Percentiles rank a stretch among this genome's conserved stretches.
These are phyloP conservation scores for Dasyornis broadbenti DNA, from an alignment of 2,113 vertebrate genomes.

Conservation along the genomic window DNA sequence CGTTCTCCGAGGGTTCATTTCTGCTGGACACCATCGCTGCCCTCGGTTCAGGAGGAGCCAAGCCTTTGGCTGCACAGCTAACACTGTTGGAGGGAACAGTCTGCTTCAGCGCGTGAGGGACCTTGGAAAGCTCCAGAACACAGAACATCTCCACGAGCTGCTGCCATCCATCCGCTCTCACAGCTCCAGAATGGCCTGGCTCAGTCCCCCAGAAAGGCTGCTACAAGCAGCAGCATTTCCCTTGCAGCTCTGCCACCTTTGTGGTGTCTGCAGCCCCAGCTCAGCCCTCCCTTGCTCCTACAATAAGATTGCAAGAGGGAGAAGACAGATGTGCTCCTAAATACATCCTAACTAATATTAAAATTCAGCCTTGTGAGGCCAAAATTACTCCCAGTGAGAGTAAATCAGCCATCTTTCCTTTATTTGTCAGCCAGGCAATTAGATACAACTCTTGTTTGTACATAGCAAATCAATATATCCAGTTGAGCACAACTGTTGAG, in stretches of 20 bases:
- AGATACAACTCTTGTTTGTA: not conserved
- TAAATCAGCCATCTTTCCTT: not conserved
- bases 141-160: fast-evolving
- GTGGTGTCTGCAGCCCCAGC: not conserved
- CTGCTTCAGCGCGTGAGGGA: too few relatives aligned
- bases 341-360: not conserved
- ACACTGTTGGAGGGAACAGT: not conserved
- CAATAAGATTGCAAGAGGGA: not conserved
- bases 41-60: not conserved
- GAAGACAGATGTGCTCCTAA: not conserved
- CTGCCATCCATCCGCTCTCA: not conserved
- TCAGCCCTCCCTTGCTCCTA: not conserved
- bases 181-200: not conserved
- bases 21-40: not conserved
- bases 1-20: not conserved
- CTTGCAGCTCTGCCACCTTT: not conserved
- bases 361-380: not conserved
- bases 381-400: not conserved
- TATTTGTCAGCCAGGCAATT: not conserved
- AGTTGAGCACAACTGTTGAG: not conserved
- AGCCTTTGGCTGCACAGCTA: not conserved
- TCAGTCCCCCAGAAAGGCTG: not conserved
- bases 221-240: not conserved
- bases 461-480: not conserved
- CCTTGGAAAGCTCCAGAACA: not conserved